phyloP scores from a whole-genome alignment of 2,797 vertebrate species.

The Buphagus erythrorhynchus region DNA sequence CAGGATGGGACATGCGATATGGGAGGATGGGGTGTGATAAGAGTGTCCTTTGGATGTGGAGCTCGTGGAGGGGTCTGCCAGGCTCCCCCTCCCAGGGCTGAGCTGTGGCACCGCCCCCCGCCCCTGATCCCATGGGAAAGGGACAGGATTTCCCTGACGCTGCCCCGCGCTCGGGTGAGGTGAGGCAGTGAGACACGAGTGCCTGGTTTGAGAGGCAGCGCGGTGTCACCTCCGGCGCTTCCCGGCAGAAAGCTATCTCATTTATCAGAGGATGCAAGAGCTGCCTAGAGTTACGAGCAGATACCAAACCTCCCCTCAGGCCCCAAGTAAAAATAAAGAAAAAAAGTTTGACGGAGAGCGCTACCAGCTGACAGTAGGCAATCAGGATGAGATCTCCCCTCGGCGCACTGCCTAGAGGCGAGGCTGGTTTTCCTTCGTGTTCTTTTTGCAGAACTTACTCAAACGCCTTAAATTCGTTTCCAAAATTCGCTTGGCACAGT shows the following conservation, averaged over 20 bases:
- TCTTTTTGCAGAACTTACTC: background rate
- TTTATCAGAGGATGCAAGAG: background rate
- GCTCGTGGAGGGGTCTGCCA: fast-evolving
- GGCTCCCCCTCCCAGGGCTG: too few relatives aligned
- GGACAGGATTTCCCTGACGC: background rate
- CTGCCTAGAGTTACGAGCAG: background rate
- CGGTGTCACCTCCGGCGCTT: background rate
- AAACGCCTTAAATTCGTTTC: background rate
- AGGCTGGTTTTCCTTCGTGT: background rate
- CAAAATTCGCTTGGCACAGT: fast-evolving
- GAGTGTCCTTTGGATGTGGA: background rate
- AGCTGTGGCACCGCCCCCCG: background rate
- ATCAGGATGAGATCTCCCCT: background rate
- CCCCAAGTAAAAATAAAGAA: background rate
- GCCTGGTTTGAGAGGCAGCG: background rate
- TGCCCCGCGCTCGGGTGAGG: background rate
- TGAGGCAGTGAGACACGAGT: background rate
- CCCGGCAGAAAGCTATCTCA: background rate
- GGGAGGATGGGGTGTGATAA: fast-evolving
- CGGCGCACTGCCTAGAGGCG: fast-evolving
- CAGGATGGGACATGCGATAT: background rate
- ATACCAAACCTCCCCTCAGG: fast-evolving
- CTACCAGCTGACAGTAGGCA: too few relatives aligned
- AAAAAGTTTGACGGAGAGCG: background rate
- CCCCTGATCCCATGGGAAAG: too few relatives aligned